Evolutionary conservation across 1,140 invertebrate species (phyloP), one percentile per base, ranked within the genome.

Genomic region (Drosophila willistoni): DNA sequence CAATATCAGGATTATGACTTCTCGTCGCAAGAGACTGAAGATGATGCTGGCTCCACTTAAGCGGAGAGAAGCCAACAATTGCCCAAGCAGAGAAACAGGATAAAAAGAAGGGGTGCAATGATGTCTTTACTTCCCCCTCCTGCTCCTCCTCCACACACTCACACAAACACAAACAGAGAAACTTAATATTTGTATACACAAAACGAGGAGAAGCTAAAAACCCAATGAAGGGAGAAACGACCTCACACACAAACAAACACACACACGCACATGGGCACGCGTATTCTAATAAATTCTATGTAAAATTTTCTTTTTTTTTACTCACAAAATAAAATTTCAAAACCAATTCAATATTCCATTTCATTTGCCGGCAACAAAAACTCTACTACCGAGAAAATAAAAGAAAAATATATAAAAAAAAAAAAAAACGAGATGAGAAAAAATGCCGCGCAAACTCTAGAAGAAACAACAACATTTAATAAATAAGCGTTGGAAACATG

Each of bases 401-500:
- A 47, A 47, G 10, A 51, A 22, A 51, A 10, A 10, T 9, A 39
- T 13, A 10, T 7, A 9, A 4, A 25, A 4, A 22, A 47, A 17
- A 47, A 47, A 51, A 51, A 51, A 51, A 2, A 51, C 44, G 44
- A 51, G 44, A 22, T 12, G 17, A 51, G 44, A 34, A 14, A 71
- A 85, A 81, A 61, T 85, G 82, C 81, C 79, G 83, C 83, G 79
- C 71, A 87, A 86, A 79, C 79, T 75, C 68, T 60, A 70, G 69
- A 34, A 64, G 64, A 68, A 72, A 68, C 62, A 67, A 60, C 9
- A 59, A 57, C 64, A 81, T 72, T 87, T 82, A 82, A 85, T 73
- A 82, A 85, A 77, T 77, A 87, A 77, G 69, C 83, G 80, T 73
- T 83, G 72, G 69, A 78, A 86, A 86, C 82, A 87, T 86, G 82